Conservation (phyloP, 2,113 vertebrate genomes). For the Seriola aureovittata region DNA sequence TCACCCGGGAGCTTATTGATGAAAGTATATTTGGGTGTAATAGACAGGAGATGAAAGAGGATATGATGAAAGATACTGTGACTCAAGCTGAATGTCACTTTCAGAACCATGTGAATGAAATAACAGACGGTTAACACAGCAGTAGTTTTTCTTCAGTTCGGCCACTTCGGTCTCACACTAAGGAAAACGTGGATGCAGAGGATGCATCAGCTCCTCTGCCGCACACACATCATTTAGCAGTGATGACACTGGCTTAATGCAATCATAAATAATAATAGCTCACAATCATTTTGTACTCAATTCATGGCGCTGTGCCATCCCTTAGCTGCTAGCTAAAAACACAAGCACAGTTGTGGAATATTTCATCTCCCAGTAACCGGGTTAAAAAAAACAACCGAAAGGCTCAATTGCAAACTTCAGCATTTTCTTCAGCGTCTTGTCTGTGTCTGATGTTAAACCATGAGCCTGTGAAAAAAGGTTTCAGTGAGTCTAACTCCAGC, state of each 20-base stretch:
- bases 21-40: constrained; percentile 52
- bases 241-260: neutral
- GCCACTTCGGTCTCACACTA: neutral
- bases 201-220: neutral
- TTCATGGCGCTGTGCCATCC: no score
- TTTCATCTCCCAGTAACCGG: no score
- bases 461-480: neutral
- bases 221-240: neutral
- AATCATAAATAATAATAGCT: no score
- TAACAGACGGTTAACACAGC: neutral
- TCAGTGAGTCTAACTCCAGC: no score
- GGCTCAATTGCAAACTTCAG: neutral
- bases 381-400: neutral
- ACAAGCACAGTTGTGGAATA: no score
- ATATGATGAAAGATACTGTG: constrained; percentile 40
- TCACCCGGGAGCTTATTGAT: constrained; percentile 53
- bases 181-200: neutral
- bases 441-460: neutral
- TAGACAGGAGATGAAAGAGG: constrained; percentile 55
- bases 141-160: constrained; percentile 5
- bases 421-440: neutral
- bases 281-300: no score
- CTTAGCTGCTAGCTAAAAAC: neutral
- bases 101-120: constrained; percentile 29
- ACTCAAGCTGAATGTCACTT: constrained; percentile 55